Evolutionary conservation across 1,140 invertebrate genomes (phyloP).

Genomic region (Drosophila setifemur): DNA sequence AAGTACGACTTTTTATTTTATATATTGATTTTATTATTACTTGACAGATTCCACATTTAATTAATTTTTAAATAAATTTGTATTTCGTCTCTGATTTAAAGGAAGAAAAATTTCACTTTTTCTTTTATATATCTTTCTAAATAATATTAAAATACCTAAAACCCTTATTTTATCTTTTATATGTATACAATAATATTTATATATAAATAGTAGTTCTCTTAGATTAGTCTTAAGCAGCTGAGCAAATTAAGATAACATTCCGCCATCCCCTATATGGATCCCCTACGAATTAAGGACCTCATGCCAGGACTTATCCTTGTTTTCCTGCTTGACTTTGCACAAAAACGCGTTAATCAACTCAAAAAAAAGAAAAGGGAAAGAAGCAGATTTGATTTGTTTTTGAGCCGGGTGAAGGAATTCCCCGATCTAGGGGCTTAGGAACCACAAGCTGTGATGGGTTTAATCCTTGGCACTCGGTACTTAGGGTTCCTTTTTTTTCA

Average conservation of each 20-base stretch:
- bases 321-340: conserved; percentile 16
- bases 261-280: neutral
- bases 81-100: no score
- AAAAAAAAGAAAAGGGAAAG: conserved; percentile 7
- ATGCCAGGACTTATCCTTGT: neutral
- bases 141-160: no score
- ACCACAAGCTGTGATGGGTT: conserved; percentile 18
- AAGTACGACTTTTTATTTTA: no score
- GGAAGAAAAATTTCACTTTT: no score
- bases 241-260: conserved; percentile 10
- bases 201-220: neutral
- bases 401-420: neutral
- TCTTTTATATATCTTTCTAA: no score
- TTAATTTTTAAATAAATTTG: no score
- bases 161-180: no score
- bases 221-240: neutral
- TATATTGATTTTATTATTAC: no score
- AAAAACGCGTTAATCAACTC: conserved; percentile 6
- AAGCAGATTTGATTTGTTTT: conserved; percentile 25
- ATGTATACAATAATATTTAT: no score
- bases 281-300: neutral
- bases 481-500: conserved; percentile 4
- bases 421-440: neutral
- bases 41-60: no score
- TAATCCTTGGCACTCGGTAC: conserved; percentile 3